Base-by-base conservation (phyloP, 2,113 vertebrate genomes). In the Condylura cristata region DNA sequence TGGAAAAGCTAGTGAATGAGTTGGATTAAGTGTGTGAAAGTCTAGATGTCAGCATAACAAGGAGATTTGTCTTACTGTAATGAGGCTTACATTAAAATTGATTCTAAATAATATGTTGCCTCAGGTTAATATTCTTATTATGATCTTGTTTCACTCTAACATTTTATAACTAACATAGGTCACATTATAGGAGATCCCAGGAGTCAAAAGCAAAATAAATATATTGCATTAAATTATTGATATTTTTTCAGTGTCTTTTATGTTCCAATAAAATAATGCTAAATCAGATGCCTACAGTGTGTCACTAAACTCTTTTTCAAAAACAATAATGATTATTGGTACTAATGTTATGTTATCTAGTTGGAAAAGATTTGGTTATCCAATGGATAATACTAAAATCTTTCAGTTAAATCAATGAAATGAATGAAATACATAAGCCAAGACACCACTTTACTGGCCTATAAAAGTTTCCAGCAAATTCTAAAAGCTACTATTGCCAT, bases 381-480 rank as follows among this genome's bases (percentile, higher is more conserved):
- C 37, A 56, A 3, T 81, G 48, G 18, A 80, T 74, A 51, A 63
- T 63, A 63, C 63, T 63, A 91, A 85, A 89, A 75, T 4, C 11
- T 34, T 66, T 89, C 51, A 30, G 24, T 75, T 70, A 91, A 88
- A 85, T 17, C 58, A 86, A 34, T 56, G 16, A 91, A 91, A 85
- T 91, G 84, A 91, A 84, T 93, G 51, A 12, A 85, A 53, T 91
- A 70, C 12, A 71, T 86, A 94, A 91, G 26, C 66, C 71, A 65
- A 10, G 13, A 65, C 14, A 80, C 17, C 24, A 72, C 78, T 72
- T 82, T 83, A 51, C 24, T 41, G 37, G 9, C 80, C 26, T 90
- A 74, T 81, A 63, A 93, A 90, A 68, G 20, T 74, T 68, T 79
- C 20, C 53, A 74, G 65, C 26, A 89, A 80, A 80, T 93, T 75